Evolutionary conservation across 2,113 vertebrate genomes (phyloP), one percentile per base, ranked within the genome.

Genomic region (Mustela lutreola): DNA sequence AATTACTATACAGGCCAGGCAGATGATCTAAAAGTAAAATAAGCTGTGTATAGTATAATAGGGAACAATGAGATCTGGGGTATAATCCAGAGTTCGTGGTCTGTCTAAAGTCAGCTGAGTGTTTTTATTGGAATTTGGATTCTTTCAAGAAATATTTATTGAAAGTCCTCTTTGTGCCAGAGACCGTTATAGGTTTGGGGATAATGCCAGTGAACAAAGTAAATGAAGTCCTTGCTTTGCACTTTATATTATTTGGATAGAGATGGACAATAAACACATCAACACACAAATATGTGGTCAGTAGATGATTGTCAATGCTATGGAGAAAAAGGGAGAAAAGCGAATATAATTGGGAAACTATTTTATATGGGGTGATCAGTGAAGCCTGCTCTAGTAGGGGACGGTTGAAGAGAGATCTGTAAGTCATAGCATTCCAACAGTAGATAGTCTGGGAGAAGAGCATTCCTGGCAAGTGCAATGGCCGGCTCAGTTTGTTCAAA

Each of bases 11-110:
- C 22, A 76, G 31, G 53, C 8, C 26, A 16, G 60, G 12, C 62
- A 91, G 45, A 80, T 80, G 71, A 79, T 63, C 36, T 36, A 58
- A 71, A 91, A 80, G 26, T 26, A 93, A 93, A 93, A 62, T 26
- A 12, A 65, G 53, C 10, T 36, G 33, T 4, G 18, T 33, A 1
- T n/a, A 71, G 33, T 19, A 18, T n/a, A 24, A 50, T 9, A 65
- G 87, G 53, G 56, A 73, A 65, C 10, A 53, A 39, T n/a, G 45
- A 88, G 33, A 36, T 85, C n/a, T 39, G 7, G 10, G 11, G 18
- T 70, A 1, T 45, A 76, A n/a, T 94, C 58, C 21, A 86, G 79
- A 85, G 22, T 70, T 92, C 15, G 56, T 62, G 11, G 5, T 62
- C 42, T 48, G 42, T 45, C 45, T 87, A 9, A 50, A 75, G 67